Base-by-base conservation (phyloP, 2,888 invertebrate genomes). In the Eumacrocentrus americanus region DNA sequence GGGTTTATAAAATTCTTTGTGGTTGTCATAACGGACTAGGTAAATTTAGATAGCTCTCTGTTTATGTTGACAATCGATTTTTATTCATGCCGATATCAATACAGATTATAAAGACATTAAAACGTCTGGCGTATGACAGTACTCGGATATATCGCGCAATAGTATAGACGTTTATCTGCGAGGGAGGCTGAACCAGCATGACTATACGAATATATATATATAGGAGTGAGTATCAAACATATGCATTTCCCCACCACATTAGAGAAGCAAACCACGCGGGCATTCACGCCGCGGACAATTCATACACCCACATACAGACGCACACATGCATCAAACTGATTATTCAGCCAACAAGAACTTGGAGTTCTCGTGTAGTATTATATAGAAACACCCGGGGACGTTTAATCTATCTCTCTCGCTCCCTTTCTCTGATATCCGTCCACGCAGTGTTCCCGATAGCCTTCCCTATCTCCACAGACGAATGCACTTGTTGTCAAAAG, bases 401-500 rank as follows among this genome's bases (percentile, higher is more conserved):
- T 40, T n/a, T n/a, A n/a, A n/a, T n/a, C n/a, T n/a, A n/a, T n/a
- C n/a, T n/a, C n/a, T n/a, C n/a, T n/a, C n/a, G n/a, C n/a, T n/a
- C n/a, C n/a, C n/a, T n/a, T n/a, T n/a, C n/a, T 40, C 38, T 40
- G 16, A 40, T 40, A 40, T 16, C 2, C 38, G 7, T n/a, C 12
- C 14, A 16, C 18, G 38, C 38, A 40, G 14, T 40, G 16, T 12
- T 7, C 18, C 16, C 7, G 38, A 46, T 54, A 46, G 44, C 14
- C 42, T 54, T 18, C 54, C 16, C 38, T 40, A 16, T 42, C 20
- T 54, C 25, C 42, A 29, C 42, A 29, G 37, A 44, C 34, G n/a
- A 54, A 46, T 54, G 54, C 42, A 54, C 42, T 42, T 34, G 34
- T 18, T 44, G 54, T 47, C n/a, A n/a, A n/a, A n/a, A n/a, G n/a